These are phyloP conservation scores for Spondyliosoma cantharus DNA, from an alignment of 2,797 vertebrate species.

Conservation along the genomic window DNA sequence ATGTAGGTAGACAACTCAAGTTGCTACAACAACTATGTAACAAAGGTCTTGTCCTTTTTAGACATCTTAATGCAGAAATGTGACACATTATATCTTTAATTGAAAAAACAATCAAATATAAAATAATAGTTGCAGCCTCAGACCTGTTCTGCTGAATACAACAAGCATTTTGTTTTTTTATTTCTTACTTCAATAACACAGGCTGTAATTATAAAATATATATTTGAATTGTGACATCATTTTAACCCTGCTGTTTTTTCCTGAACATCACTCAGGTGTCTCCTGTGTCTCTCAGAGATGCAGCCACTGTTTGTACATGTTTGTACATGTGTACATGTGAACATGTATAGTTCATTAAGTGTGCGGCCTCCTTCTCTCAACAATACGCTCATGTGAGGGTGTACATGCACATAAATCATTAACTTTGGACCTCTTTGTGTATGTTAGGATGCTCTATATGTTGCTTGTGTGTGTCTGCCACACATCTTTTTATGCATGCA, in stretches of 20 bases:
- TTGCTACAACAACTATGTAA: no score
- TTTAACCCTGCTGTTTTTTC: not conserved
- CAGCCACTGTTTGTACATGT: no score
- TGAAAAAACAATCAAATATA: not conserved
- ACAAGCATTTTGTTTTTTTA: not conserved
- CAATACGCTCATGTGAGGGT: not conserved
- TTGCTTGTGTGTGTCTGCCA: conserved; percentile 13
- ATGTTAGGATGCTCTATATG: conserved; percentile 43
- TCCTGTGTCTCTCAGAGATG: not conserved
- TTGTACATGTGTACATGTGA: not conserved
- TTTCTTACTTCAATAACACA: not conserved
- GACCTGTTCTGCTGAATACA: not conserved
- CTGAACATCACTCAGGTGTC: not conserved
- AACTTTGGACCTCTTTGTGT: conserved; percentile 35
- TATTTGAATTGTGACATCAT: not conserved
- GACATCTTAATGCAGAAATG: no score
- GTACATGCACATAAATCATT: conserved; percentile 52
- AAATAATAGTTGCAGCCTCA: not conserved
- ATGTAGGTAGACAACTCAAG: no score
- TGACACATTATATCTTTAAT: no score
- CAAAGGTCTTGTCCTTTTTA: no score
- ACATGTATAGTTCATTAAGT: conserved; percentile 5
- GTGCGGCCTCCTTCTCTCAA: conserved; percentile 20
- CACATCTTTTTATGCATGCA: conserved; percentile 21
- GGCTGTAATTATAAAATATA: not conserved